Evolutionary conservation across 1,140 invertebrate genomes (phyloP).

Genomic region (Drosophila insularis): DNA sequence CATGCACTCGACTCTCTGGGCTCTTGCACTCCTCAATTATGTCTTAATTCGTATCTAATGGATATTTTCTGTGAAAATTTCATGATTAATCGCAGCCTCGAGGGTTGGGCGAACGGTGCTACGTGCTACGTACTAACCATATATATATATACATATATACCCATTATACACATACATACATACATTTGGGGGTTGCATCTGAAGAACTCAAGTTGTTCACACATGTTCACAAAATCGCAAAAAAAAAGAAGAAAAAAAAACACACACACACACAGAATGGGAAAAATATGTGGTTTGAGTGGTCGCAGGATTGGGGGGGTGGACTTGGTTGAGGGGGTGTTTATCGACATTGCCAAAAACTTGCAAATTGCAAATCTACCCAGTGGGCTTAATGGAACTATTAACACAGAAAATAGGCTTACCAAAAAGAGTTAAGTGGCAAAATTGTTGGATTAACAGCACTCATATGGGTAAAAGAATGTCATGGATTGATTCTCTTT

Average conservation of each 20-base stretch:
- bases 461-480: neutral
- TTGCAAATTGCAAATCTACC: neutral
- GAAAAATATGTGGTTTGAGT: conserved; percentile 41
- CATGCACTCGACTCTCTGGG: conserved; percentile 60
- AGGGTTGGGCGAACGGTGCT: conserved; percentile 34
- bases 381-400: conserved; percentile 36
- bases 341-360: conserved; percentile 1
- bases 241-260: conserved; percentile 39
- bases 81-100: conserved; percentile 74
- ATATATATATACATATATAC: neutral
- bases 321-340: neutral
- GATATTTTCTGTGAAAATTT: conserved; percentile 80
- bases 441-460: neutral
- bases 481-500: too few species aligned
- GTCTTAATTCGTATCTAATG: conserved; percentile 82
- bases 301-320: conserved; percentile 12
- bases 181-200: conserved; percentile 36
- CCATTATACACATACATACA: neutral
- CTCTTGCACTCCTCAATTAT: conserved; percentile 76
- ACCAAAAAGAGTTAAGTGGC: conserved; percentile 5
- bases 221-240: conserved; percentile 65
- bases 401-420: conserved; percentile 9
- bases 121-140: conserved; percentile 3
- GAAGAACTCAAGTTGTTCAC: conserved; percentile 63
- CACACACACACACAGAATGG: neutral